Evolutionary conservation across 2,113 vertebrate species (phyloP).

Genomic region (Mixornis gularis): DNA sequence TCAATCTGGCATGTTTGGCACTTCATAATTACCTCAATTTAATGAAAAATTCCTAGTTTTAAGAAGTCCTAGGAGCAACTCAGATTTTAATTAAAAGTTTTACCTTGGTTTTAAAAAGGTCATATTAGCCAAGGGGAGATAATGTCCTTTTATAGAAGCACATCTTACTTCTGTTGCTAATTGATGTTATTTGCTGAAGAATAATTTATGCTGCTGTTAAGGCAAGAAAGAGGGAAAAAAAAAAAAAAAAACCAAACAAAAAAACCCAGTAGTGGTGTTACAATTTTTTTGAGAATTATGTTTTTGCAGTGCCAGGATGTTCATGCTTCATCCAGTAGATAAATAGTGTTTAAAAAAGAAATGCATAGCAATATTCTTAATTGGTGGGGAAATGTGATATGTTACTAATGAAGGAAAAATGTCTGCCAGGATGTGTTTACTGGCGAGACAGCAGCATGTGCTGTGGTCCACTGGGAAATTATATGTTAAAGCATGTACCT

Average conservation of each 20-base stretch:
- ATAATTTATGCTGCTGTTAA: conserved; percentile 41
- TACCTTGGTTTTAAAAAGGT: conserved; percentile 65
- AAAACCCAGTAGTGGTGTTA: background rate
- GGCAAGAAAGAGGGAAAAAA: background rate
- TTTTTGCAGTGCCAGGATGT: background rate
- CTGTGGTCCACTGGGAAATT: background rate
- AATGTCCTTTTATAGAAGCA: conserved; percentile 58
- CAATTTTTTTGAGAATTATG: background rate
- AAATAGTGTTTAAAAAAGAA: background rate
- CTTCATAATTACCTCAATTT: conserved; percentile 29
- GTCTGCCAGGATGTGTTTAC: conserved; percentile 23
- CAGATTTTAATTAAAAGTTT: conserved; percentile 70
- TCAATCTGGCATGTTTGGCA: background rate
- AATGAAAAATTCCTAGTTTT: conserved; percentile 32
- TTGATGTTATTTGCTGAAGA: conserved; percentile 74
- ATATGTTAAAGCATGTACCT: background rate
- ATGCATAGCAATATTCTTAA: background rate
- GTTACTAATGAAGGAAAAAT: conserved; percentile 34
- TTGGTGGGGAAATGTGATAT: background rate
- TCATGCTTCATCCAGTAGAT: background rate
- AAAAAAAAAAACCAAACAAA: no score
- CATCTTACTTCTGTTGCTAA: conserved; percentile 59
- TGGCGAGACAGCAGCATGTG: background rate
- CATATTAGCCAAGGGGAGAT: conserved; percentile 66
- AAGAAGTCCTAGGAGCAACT: conserved; percentile 46